Conservation (phyloP, 1,140 invertebrate genomes). For the Propsilocerus akamusi region DNA sequence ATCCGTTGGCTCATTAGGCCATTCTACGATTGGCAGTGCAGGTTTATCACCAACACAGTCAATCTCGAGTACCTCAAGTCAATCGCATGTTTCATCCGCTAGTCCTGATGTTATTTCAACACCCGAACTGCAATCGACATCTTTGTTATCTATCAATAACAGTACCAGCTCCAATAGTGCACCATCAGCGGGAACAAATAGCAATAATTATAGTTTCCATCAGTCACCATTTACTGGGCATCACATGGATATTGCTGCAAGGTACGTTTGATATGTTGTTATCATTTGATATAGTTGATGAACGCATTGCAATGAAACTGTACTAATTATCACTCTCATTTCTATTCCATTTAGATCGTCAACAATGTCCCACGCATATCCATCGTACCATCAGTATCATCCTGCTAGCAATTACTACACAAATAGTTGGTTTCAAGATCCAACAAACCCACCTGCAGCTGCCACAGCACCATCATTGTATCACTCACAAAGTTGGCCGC, state of each 20-base stretch:
- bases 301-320: not conserved
- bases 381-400: not conserved
- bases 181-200: not conserved
- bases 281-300: not conserved
- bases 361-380: not conserved
- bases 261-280: not conserved
- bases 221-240: not conserved
- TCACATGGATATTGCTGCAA: not conserved
- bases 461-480: not conserved
- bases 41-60: not conserved
- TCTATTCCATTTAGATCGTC: not conserved
- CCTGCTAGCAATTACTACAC: not conserved
- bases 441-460: not conserved
- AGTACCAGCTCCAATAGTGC: not conserved
- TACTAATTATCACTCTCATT: not conserved
- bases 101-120: constrained; percentile 1
- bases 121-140: not conserved
- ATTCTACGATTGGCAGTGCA: not conserved
- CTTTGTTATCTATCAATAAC: not conserved
- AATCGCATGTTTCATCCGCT: constrained; percentile 3
- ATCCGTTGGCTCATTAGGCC: not conserved
- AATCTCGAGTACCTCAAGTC: constrained; percentile 2
- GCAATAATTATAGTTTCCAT: not conserved
- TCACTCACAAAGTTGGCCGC: not conserved
- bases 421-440: not conserved